These are phyloP conservation scores for Protonibea diacanthus DNA, from an alignment of 2,797 vertebrate genomes.

Conservation along the genomic window DNA sequence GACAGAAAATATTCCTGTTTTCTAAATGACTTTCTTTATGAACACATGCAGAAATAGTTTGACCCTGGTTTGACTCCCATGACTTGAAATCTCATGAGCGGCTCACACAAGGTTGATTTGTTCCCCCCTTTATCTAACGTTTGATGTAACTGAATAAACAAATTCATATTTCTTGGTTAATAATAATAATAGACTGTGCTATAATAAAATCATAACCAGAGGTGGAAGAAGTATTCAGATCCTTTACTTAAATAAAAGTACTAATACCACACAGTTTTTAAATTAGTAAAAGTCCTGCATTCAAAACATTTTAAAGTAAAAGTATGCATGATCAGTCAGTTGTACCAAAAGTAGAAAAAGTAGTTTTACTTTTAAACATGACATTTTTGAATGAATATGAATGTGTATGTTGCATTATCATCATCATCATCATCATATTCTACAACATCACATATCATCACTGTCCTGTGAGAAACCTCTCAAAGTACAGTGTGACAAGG, in stretches of 20 bases:
- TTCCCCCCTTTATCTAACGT: neutral
- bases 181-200: neutral
- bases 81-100: conserved; percentile 18
- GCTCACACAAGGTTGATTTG: neutral
- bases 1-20: neutral
- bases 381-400: too few species aligned
- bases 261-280: too few species aligned
- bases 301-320: neutral
- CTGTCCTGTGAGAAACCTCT: too few species aligned
- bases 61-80: conserved; percentile 16
- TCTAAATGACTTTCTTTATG: neutral
- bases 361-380: too few species aligned
- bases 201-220: neutral
- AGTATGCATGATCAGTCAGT: neutral
- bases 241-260: neutral
- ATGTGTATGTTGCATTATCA: too few species aligned
- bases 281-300: neutral
- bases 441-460: too few species aligned
- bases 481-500: too few species aligned
- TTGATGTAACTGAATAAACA: neutral
- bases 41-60: neutral
- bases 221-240: neutral
- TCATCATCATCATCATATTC: too few species aligned
- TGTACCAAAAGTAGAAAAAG: too few species aligned
- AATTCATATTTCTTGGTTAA: neutral